Evolutionary conservation across 2,888 invertebrate species (phyloP), one percentile per base, ranked within the genome.

Genomic region (Calameuta pallipes): DNA sequence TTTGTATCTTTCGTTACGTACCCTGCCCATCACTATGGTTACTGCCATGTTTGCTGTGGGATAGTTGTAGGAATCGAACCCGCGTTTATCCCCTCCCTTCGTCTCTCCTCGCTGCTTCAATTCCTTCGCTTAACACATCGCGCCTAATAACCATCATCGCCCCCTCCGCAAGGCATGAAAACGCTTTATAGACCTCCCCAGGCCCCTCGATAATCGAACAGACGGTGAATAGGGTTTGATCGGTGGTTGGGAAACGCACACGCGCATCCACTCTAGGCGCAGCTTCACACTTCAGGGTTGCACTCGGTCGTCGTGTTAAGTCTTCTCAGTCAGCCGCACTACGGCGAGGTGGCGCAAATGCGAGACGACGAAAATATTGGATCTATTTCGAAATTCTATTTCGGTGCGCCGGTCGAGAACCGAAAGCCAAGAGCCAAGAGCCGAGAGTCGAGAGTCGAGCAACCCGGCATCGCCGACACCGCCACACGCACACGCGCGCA

Each of bases 341-440:
- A 81, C 84, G 76, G 82, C 82, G 86, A 88, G 89, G 88, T 90
- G 89, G 90, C 89, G 90, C 89, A 90, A 90, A 90, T 86, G 90
- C 89, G 89, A 88, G 90, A 88, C 90, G 91, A 91, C 91, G 91
- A 91, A 91, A 91, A 91, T 91, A 91, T 91, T 91, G 89, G 91
- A 87, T 91, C 91, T 91, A 91, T 91, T 91, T 91, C 90, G 89
- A 91, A 91, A 91, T 91, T 91, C 91, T 91, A 91, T 91, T 91
- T 91, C 85, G 87, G 90, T 88, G 82, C 87, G 88, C 85, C 90
- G 90, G 89, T 87, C 88, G 88, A 87, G 85, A 85, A 85, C 79
- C 83, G 82, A 81, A 70, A 33, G 41, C 41, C 41, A 41, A 41
- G 41, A 33, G 41, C 41, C 41, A 15, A 41, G 41, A 41, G 41